Evolutionary conservation across 2,888 invertebrate genomes (phyloP), one percentile per base, ranked within the genome.

Genomic region (Copidosoma aretas): DNA sequence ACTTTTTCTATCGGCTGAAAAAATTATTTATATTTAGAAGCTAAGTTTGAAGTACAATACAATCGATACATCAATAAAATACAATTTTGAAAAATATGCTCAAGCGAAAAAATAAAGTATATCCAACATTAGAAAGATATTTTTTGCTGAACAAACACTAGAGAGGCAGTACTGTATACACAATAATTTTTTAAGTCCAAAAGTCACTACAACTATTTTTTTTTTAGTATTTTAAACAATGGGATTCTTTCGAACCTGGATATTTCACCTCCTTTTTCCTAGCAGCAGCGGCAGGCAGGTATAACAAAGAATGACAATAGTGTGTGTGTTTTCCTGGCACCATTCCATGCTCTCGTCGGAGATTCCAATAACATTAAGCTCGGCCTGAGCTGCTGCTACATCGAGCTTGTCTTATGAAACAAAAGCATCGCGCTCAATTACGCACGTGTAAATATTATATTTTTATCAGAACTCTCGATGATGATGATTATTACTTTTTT

Each of bases 311-410:
- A 53, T 59, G 41, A 10, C 53, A 25, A 22, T 25, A 17, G 52
- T 43, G 19, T 24, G 43, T 19, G 4, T 8, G 43, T 17, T 46
- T 46, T 14, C 15, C 43, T 46, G 43, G 43, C 43, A 14, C 17
- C 12, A 46, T 12, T 15, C 32, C 56, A 32, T 25, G 17, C 43
- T 46, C 46, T 19, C 56, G 10, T 22, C 57, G 41, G 52, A 58
- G 58, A 64, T 58, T 58, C 58, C 58, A 61, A 57, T 61, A 67
- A 65, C 54, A 58, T 21, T 24, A 19, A 22, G 58, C 57, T n/a
- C 17, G 43, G 43, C 15, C 12, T 46, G 17, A 17, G 43, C 43
- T 17, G 43, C 43, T 12, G 43, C 43, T 46, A 46, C 43, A 46
- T 46, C 43, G 17, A 46, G 43, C 3, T 46, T 46, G 17, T 46